Evolutionary conservation across 2,113 vertebrate genomes (phyloP), one percentile per base, ranked within the genome.

Genomic region (Cyprinodon brontotheroides): DNA sequence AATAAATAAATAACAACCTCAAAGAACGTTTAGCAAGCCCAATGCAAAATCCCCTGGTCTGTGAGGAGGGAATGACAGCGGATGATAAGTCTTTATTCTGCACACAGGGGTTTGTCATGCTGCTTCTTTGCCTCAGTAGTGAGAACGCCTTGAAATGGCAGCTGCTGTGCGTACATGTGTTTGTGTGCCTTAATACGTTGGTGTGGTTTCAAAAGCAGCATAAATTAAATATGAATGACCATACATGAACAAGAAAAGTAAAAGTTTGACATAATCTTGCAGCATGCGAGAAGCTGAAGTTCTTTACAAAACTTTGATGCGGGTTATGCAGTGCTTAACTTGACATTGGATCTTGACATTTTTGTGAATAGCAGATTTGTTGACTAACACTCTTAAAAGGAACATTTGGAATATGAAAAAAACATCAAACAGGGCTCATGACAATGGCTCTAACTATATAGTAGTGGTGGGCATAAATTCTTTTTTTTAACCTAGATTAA

Each of bases 1-100:
- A 87, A 90, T 83, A 90, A 87, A 91, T 86, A 90, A 89, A 89
- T 79, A 81, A 86, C 72, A 80, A 82, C 77, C 77, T 86, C 78
- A 66, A 87, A 85, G 68, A 82, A 74, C 81, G 80, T 87, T 87
- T 65, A 69, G 77, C 75, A 22, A 80, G 68, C 73, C 77, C 79
- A 67, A 80, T 78, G 79, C 72, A 89, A 87, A 89, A 83, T 79
- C 84, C 75, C 79, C 72, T 22, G 75, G 86, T 79, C 80, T 87
- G 80, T 82, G 50, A 80, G 78, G 67, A 81, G 71, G 83, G 67
- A 88, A 77, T 72, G 86, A 89, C 87, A 85, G 86, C 37, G 6
- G 80, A 83, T 86, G 84, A 91, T 83, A 86, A 86, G 86, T 86
- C 84, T 87, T 85, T 85, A 86, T 89, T 87, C 80, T 81, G 78